These are phyloP conservation scores for Polyergus mexicanus DNA, from an alignment of 1,140 invertebrate genomes.

Conservation along the genomic window DNA sequence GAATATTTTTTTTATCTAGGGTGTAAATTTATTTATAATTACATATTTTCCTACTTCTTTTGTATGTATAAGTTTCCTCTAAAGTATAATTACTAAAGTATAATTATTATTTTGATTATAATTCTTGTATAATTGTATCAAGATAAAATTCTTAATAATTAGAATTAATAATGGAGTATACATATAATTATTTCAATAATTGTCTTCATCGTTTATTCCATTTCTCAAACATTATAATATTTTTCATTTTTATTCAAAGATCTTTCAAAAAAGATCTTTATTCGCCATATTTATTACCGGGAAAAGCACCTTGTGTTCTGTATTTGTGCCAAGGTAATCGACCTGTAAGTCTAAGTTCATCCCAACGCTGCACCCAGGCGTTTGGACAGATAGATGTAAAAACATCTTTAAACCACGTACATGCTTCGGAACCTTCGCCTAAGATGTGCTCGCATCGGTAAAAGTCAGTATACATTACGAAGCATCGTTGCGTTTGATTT, in stretches of 20 bases:
- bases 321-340: conserved; percentile 75
- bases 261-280: conserved; percentile 23
- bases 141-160: too few relatives aligned
- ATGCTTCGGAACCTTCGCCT: conserved; percentile 77
- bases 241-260: conserved; percentile 5
- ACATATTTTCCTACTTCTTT: neutral
- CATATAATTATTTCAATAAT: neutral
- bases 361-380: conserved; percentile 79
- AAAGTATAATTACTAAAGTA: neutral
- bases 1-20: conserved; percentile 71
- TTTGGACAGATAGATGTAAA: conserved; percentile 79
- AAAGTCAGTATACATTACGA: conserved; percentile 83
- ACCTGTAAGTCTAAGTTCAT: conserved; percentile 71
- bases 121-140: neutral
- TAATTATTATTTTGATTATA: too few relatives aligned
- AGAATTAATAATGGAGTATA: too few relatives aligned
- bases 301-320: conserved; percentile 70
- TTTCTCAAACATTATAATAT: conserved; percentile 33
- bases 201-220: neutral
- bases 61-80: neutral
- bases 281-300: conserved; percentile 74
- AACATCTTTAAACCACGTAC: conserved; percentile 81
- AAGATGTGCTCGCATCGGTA: conserved; percentile 81
- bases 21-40: conserved; percentile 52
- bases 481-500: conserved; percentile 83